A percentile compares a stretch with the other conserved stretches of the same genome.
Conservation (phyloP, 2,113 vertebrate genomes). For the Bubo bubo region DNA sequence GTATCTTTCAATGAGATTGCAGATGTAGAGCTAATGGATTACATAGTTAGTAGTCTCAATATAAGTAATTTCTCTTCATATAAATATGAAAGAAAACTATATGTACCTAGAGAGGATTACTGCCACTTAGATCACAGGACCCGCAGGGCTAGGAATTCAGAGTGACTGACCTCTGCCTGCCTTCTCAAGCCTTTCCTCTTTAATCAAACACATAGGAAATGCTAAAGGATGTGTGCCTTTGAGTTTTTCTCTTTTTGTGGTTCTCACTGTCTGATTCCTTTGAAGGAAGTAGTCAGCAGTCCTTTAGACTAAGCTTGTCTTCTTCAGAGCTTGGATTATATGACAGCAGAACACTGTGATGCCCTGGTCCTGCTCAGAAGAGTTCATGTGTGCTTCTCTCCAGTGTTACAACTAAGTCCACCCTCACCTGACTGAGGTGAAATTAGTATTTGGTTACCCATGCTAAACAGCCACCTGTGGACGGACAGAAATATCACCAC, state of each 20-base stretch:
- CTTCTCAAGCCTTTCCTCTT: background rate
- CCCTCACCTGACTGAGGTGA: background rate
- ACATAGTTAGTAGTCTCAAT: background rate
- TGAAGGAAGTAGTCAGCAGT: background rate
- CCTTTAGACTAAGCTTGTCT: background rate
- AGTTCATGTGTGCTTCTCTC: background rate
- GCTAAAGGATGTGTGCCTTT: background rate
- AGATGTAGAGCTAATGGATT: background rate
- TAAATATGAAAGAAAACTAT: background rate
- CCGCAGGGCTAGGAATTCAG: background rate
- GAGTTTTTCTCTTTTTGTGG: background rate
- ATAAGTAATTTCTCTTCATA: background rate
- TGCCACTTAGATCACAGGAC: background rate
- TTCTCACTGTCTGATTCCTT: background rate
- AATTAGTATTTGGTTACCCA: background rate
- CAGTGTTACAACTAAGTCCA: accelerated
- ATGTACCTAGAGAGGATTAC: background rate
- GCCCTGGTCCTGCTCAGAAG: background rate
- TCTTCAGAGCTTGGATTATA: background rate
- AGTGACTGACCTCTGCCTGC: background rate
- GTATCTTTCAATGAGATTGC: background rate
- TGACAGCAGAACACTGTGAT: background rate
- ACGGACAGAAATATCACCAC: background rate
- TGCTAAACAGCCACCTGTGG: background rate
- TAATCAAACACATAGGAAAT: background rate